Base-by-base conservation (phyloP, 2,888 invertebrate genomes). In the Drosophila subquinaria region DNA sequence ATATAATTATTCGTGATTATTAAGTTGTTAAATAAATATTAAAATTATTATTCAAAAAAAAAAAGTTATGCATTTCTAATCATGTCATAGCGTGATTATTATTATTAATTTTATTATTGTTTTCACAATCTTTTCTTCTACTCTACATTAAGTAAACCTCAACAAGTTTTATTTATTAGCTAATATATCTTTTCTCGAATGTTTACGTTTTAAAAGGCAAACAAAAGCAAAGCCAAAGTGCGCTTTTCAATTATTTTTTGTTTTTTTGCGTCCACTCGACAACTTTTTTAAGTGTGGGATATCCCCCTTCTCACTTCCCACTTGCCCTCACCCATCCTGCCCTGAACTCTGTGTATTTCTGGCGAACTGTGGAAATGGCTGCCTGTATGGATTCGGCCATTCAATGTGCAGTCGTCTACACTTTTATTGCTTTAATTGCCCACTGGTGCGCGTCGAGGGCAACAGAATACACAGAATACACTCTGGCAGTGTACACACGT, bases 371-470 rank as follows among this genome's bases (percentile, higher is more conserved):
- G 53, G 11, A 51, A 48, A 35, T n/a, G 45, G 57, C 0, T 40
- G 40, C 47, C 52, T 77, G 62, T 80, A 76, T 50, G 73, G 73
- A 66, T 79, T 77, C 69, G 67, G 67, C 61, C 59, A 69, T 78
- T 74, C 75, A 76, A 69, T 89, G 88, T 81, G 72, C 79, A 78
- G 75, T 78, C 78, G 85, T 69, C 73, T 82, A 84, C 76, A 75
- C 73, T 88, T 83, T 83, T 86, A 86, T 90, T 82, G 86, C 86
- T 82, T 89, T 89, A 89, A 86, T 89, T 86, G 90, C 72, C 69
- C 87, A 86, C 51, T 86, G 86, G 76, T 69, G 80, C 90, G 86
- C 79, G 69, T 57, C 72, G 69, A 64, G 66, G 56, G 73, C 78
- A 80, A 80, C 81, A 72, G 38, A 36, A 36, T 1, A 15, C 40